Conservation (phyloP, 1,140 invertebrate genomes). For the Bombus sylvicola region DNA sequence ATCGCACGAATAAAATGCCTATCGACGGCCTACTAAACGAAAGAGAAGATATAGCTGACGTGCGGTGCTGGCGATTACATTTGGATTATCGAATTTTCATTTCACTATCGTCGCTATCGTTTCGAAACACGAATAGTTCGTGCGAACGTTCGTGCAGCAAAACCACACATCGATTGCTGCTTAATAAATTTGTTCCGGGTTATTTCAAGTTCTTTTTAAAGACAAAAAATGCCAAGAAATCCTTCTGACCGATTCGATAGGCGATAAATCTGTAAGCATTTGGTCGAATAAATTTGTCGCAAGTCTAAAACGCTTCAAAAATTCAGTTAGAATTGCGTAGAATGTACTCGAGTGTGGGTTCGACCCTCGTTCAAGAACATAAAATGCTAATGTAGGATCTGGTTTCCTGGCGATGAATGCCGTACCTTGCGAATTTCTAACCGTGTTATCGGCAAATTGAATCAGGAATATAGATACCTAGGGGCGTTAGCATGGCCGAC, state of each 20-base stretch:
- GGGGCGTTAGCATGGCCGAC: conserved; percentile 15
- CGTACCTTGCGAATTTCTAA: conserved; percentile 33
- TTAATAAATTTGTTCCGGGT: neutral
- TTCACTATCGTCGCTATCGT: neutral
- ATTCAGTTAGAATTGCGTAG: neutral
- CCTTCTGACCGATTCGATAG: no score
- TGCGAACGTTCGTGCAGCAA: neutral
- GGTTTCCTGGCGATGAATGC: neutral
- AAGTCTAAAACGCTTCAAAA: no score
- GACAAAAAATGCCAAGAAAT: no score
- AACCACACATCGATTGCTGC: neutral
- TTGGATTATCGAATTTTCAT: neutral
- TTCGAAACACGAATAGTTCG: neutral
- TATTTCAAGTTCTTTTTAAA: no score
- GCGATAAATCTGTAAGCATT: no score
- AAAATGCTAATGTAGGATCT: neutral
- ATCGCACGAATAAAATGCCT: neutral
- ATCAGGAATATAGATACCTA: conserved; percentile 57
- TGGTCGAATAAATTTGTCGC: no score
- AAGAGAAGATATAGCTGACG: neutral
- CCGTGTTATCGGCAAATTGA: conserved; percentile 50
- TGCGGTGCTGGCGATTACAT: neutral
- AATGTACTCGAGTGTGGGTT: neutral
- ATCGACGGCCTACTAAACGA: neutral
- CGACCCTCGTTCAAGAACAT: neutral